Percentiles rank a stretch among this genome's conserved stretches.
Evolutionary conservation across 1,140 invertebrate species (phyloP).

Genomic region (Drosophila lini): DNA sequence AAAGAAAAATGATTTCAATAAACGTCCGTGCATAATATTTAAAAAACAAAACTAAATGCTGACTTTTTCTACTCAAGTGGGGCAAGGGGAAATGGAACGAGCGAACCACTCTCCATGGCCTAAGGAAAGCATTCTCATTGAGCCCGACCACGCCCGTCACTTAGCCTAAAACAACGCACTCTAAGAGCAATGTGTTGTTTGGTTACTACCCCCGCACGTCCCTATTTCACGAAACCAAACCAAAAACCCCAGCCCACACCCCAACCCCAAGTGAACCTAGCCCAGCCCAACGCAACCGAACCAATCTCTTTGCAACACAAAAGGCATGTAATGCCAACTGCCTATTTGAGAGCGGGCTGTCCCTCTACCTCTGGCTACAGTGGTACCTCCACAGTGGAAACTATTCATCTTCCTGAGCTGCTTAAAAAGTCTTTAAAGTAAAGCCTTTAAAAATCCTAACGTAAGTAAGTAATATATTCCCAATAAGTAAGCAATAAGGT

Average conservation of each 20-base stretch:
- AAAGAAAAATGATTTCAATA: conserved; percentile 75
- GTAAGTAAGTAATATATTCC: neutral
- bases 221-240: conserved; percentile 4
- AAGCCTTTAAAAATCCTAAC: neutral
- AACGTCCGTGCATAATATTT: conserved; percentile 80
- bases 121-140: conserved; percentile 62
- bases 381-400: neutral
- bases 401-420: neutral
- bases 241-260: conserved; percentile 3
- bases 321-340: conserved; percentile 82
- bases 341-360: conserved; percentile 57
- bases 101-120: neutral
- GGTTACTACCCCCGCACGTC: conserved; percentile 45
- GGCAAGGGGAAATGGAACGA: conserved; percentile 7
- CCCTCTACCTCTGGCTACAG: conserved; percentile 14
- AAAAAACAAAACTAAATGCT: conserved; percentile 67
- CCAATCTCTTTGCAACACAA: conserved; percentile 73
- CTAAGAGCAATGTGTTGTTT: conserved; percentile 81
- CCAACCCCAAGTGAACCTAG: conserved; percentile 27
- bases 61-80: conserved; percentile 43
- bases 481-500: neutral
- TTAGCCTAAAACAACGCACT: conserved; percentile 76
- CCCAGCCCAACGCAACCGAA: conserved; percentile 35
- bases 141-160: conserved; percentile 64
- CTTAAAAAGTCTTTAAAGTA: too few relatives aligned